These are phyloP conservation scores for Euclidia mi DNA, from an alignment of 2,888 invertebrate species.

Conservation along the genomic window DNA sequence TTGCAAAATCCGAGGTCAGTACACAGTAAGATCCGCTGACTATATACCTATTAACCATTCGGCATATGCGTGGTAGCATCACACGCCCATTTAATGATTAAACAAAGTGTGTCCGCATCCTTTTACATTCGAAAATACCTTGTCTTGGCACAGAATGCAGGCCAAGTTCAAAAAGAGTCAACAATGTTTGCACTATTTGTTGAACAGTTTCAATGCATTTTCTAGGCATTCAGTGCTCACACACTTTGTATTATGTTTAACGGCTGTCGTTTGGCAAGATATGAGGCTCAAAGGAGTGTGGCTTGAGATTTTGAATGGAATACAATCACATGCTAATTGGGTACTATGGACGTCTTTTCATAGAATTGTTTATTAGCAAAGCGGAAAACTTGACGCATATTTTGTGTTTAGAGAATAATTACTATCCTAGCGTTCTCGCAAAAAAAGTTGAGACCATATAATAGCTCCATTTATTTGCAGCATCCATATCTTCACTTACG, in stretches of 20 bases:
- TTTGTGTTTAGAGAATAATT: too few species aligned
- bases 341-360: too few species aligned
- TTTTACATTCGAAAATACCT: conserved; percentile 28
- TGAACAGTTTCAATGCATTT: not conserved
- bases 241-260: not conserved
- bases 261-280: too few species aligned
- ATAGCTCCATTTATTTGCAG: too few species aligned
- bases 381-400: too few species aligned
- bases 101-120: conserved; percentile 37
- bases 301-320: too few species aligned
- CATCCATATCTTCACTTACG: too few species aligned
- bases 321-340: too few species aligned
- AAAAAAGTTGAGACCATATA: too few species aligned
- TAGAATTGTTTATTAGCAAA: too few species aligned
- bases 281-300: too few species aligned
- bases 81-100: conserved; percentile 29
- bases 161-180: not conserved
- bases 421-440: too few species aligned
- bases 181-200: not conserved
- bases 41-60: conserved; percentile 24
- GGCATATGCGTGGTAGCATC: conserved; percentile 30
- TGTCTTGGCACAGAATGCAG: not conserved
- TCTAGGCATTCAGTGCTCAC: not conserved
- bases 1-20: conserved; percentile 59
- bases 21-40: conserved; percentile 36